A percentile compares a stretch with the other conserved stretches of the same genome.
phyloP scores from a whole-genome alignment of 2,113 vertebrate species.

The Oryzias celebensis region DNA sequence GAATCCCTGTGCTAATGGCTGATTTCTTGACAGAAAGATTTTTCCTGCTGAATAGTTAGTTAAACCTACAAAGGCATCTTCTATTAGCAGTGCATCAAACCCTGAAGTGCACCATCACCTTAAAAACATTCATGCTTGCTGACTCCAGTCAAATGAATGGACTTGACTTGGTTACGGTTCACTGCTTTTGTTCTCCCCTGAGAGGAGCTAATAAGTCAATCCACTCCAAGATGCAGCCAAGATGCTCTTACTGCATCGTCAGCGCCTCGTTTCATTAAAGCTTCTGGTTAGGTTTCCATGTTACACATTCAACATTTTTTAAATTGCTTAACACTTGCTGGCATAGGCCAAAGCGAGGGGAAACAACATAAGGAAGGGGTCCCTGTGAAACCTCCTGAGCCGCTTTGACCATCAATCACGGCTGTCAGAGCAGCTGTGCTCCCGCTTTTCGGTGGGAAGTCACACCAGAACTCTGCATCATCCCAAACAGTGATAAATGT shows the following conservation, averaged over 20 bases:
- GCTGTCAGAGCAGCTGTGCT: constrained; percentile 65
- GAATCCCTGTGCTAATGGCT: constrained; percentile 40
- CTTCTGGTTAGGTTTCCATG: constrained; percentile 59
- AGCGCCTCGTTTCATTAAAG: constrained; percentile 63
- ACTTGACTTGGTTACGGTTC: constrained; percentile 61
- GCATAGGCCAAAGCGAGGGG: constrained; percentile 33
- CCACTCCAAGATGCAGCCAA: constrained; percentile 38
- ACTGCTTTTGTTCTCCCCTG: constrained; percentile 50
- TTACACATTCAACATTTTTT: constrained; percentile 63
- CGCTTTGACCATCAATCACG: constrained; percentile 66
- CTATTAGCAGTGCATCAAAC: constrained; percentile 34
- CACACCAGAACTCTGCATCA: constrained; percentile 56
- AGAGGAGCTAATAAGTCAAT: constrained; percentile 63
- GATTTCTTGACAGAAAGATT: constrained; percentile 47
- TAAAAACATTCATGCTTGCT: constrained; percentile 58
- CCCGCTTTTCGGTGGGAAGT: constrained; percentile 42
- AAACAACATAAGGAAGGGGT: constrained; percentile 55
- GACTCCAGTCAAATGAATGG: constrained; percentile 56
- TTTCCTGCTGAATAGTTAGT: constrained; percentile 27
- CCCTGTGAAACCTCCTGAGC: constrained; percentile 37
- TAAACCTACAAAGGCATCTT: constrained; percentile 44
- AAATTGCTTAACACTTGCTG: constrained; percentile 42
- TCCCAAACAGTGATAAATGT: constrained; percentile 54
- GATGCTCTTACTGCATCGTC: constrained; percentile 67
- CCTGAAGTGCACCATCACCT: constrained; percentile 53